Evolutionary conservation across 2,797 vertebrate genomes (phyloP), one percentile per base, ranked within the genome.

Genomic region (Menidia menidia): DNA sequence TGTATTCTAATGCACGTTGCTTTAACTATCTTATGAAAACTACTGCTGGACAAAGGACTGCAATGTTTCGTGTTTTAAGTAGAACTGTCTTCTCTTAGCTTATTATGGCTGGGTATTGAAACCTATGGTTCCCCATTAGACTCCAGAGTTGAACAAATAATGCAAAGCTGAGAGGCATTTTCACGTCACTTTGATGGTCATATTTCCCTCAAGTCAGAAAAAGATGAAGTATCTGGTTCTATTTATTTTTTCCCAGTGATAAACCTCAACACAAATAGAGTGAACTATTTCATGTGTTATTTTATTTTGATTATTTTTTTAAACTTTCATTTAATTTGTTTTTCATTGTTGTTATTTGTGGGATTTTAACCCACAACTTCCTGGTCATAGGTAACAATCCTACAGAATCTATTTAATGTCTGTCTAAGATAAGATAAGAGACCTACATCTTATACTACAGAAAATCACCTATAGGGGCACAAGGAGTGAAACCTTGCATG

Each of bases 181-280:
- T 82, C 62, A 86, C 85, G 75, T 88, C 78, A 85, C 82, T 76
- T 71, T 82, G 87, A 92, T 92, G 90, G 90, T 93, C 92, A 93
- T 92, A 92, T 93, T 92, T 90, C 73, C 90, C 82, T 90, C 71
- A 77, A 69, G 89, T 92, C 89, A 84, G 74, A 77, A 81, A 82
- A 63, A 39, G 41, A 84, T 60, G n/a, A 48, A 55, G 14, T 48
- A 35, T 35, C 53, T 62, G 35, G 19, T 52, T 56, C 2, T 25
- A 25, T 18, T 47, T 41, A 0, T 33, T 55, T 61, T 52, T 56
- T 55, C 35, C 14, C 47, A 48, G 6, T 48, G 59, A 51, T 15
- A 63, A 10, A 61, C 32, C 30, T 41, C 9, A 65, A 69, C 52
- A 42, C n/a, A 60, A 6, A 30, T 42, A 44, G 4, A 60, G 33